A percentile compares a stretch with the other conserved stretches of the same genome.
Conservation (phyloP, 2,113 vertebrate genomes). For the Castor canadensis region DNA sequence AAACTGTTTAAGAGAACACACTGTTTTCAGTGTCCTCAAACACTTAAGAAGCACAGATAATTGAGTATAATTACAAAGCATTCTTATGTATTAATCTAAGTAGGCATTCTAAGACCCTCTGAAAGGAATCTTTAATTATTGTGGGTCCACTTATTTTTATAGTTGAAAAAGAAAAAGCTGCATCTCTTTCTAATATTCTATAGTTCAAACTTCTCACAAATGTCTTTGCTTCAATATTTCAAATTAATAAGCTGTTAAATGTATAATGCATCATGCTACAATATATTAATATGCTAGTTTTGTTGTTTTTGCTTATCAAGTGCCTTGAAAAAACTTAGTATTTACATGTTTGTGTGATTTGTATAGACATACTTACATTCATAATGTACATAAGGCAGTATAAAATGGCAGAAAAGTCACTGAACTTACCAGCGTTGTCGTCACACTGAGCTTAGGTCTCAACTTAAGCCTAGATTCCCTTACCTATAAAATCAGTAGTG, state of each 20-base stretch:
- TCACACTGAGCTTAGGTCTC: background rate
- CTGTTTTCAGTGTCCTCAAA: background rate
- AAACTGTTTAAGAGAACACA: constrained; percentile 31
- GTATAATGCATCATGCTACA: background rate
- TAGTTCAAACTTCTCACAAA: constrained; percentile 29
- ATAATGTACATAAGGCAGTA: background rate
- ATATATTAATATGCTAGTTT: background rate
- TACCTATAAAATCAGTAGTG: constrained; percentile 7
- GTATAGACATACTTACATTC: background rate
- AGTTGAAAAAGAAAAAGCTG: constrained; percentile 1
- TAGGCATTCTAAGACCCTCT: background rate
- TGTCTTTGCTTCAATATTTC: background rate
- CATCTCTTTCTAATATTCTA: background rate
- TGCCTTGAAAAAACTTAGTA: background rate
- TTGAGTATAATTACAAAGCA: constrained; percentile 32
- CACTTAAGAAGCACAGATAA: constrained; percentile 26
- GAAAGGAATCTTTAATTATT: constrained; percentile 8
- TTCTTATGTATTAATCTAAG: constrained; percentile 19
- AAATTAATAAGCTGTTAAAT: background rate
- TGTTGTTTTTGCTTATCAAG: constrained; percentile 6
- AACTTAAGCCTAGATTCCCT: background rate
- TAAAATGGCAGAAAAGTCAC: background rate
- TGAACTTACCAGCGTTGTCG: background rate
- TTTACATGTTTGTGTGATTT: background rate
- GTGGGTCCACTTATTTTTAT: background rate